Conservation (phyloP, 2,888 invertebrate genomes). For the Caprella mutica region DNA sequence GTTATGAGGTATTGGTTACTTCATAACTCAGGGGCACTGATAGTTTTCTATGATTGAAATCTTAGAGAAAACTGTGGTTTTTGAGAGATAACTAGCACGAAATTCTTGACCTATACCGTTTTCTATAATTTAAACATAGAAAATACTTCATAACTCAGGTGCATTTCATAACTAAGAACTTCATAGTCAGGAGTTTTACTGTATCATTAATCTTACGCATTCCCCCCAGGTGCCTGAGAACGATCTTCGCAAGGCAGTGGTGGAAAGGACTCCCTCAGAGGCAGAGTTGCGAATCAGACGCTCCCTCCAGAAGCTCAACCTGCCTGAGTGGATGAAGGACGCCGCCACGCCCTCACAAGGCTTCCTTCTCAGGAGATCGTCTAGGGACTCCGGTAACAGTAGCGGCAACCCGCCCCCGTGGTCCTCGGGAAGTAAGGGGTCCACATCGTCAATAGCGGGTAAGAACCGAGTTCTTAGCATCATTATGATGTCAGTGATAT, state of each 20-base stretch:
- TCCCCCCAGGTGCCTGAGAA: slow-evolving; percentile 75
- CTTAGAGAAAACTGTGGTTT: no score
- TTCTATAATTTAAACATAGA: no score
- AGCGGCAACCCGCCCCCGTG: neutral
- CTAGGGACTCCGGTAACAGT: neutral
- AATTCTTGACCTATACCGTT: no score
- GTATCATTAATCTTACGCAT: no score
- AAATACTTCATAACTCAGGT: no score
- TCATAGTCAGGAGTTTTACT: no score
- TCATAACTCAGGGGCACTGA: no score
- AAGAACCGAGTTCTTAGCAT: neutral
- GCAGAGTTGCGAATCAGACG: slow-evolving; percentile 87
- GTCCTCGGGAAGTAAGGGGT: neutral
- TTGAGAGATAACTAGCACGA: no score
- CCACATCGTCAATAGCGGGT: neutral
- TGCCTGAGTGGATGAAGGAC: slow-evolving; percentile 87
- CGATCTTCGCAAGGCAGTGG: slow-evolving; percentile 71
- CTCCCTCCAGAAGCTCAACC: slow-evolving; percentile 82
- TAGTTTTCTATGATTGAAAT: no score
- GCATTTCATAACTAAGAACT: no score
- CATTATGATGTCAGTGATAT: no score
- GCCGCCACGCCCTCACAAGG: slow-evolving; percentile 47
- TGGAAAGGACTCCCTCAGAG: slow-evolving; percentile 69
- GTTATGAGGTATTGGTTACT: no score
- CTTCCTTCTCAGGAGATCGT: slow-evolving; percentile 25